Conservation (phyloP, 92 coral and sea anemone genomes). For the Galaxea fascicularis region DNA sequence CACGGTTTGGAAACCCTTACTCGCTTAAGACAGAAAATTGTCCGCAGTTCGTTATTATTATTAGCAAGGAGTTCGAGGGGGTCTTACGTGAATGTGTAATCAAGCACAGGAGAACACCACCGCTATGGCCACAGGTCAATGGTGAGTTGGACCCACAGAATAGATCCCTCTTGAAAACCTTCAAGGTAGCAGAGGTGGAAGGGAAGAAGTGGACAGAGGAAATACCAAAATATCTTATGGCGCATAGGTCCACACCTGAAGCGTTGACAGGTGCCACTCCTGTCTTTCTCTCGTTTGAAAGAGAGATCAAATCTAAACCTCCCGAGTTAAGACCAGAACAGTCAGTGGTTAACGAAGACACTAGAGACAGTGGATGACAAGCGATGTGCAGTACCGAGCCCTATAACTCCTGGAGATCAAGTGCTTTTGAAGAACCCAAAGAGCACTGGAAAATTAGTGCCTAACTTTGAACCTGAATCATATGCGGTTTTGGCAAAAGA, state of each 20-base stretch:
- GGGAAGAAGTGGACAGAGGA: conserved; percentile 54
- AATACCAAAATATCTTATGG: conserved; percentile 43
- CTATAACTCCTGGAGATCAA: conserved; percentile 46
- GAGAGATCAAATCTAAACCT: too few relatives aligned
- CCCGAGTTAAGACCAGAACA: conserved; percentile 37
- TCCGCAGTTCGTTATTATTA: conserved; percentile 44
- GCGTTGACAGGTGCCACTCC: conserved; percentile 53
- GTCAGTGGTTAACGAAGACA: conserved; percentile 34
- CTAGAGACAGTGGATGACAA: conserved; percentile 47
- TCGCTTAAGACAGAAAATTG: conserved; percentile 51
- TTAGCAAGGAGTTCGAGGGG: conserved; percentile 30
- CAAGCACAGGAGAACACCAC: conserved; percentile 45
- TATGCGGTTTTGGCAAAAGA: too few relatives aligned
- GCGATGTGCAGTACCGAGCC: conserved; percentile 35
- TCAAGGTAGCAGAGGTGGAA: conserved; percentile 51
- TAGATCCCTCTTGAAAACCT: conserved; percentile 13
- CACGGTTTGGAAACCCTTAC: conserved; percentile 37
- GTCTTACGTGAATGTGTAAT: conserved; percentile 28
- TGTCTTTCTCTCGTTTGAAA: too few relatives aligned
- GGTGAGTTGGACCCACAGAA: not conserved
- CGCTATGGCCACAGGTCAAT: conserved; percentile 35
- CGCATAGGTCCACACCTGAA: conserved; percentile 56
- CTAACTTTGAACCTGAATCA: conserved; percentile 44
- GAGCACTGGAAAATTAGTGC: too few relatives aligned
- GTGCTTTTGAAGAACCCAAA: too few relatives aligned